Evolutionary conservation across 2,113 vertebrate species (phyloP), one percentile per base, ranked within the genome.

Genomic region (Corapipo altera): DNA sequence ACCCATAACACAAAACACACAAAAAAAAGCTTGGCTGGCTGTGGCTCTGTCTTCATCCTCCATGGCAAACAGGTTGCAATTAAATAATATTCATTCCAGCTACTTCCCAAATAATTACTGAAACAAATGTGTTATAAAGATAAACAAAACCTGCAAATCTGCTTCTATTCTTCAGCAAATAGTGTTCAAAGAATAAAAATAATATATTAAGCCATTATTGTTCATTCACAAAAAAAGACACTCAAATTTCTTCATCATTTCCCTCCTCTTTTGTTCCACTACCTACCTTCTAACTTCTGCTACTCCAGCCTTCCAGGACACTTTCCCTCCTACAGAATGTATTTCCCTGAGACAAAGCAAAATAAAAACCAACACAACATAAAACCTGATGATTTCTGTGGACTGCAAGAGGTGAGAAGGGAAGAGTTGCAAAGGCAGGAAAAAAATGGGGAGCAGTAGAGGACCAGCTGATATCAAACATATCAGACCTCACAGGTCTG

Each of bases 371-470:
- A 33, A 4, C 58, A 30, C n/a, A 58, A 9, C 22, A 78, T 7
- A 72, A 74, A n/a, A 5, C 12, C 20, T 2, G 0, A 1, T 1
- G 1, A 43, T 24, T 79, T 58, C n/a, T 83, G 7, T 54, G 32
- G 91, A 43, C 18, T 43, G 8, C 7, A 37, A 24, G 46, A 54
- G 2, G 5, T 21, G 3, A 70, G 22, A 55, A 74, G 3, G 15
- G 30, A 88, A 30, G 54, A 57, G 4, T 16, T 65, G 7, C 9
- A 62, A 58, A 57, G 24, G 33, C 37, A 6, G 3, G 10, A 20
- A 28, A 72, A 52, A 67, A 7, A 23, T 0, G 0, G 9, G 26
- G 21, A 51, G 46, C 11, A 8, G 1, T 21, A 0, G 4, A 67
- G 16, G 27, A 75, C 4, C 78, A 76, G 46, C 62, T 54, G 41